Conservation (phyloP, 1,140 invertebrate genomes). For the Hylaeus volcanicus region DNA sequence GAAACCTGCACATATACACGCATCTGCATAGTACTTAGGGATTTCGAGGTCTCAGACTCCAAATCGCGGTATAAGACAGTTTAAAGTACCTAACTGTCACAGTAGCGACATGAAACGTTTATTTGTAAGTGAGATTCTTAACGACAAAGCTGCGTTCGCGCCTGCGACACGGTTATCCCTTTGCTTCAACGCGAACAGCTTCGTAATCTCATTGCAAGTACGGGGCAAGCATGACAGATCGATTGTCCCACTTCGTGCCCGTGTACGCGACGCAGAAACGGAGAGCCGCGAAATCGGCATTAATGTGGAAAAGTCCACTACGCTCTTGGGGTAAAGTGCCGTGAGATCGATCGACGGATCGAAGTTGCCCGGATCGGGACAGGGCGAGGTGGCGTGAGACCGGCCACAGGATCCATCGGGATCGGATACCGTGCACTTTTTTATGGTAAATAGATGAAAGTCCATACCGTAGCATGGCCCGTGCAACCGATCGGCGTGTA, state of each 20-base stretch:
- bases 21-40: no score
- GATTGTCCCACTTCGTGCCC: conserved; percentile 39
- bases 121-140: no score
- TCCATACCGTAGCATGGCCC: conserved; percentile 28
- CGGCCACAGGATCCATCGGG: conserved; percentile 46
- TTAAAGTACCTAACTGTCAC: no score
- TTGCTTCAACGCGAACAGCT: background rate
- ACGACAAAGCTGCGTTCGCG: background rate
- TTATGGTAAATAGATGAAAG: conserved; percentile 71
- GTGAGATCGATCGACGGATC: conserved; percentile 48
- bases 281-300: conserved; percentile 32
- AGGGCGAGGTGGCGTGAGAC: conserved; percentile 53
- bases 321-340: conserved; percentile 1
- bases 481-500: conserved; percentile 56
- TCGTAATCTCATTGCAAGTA: conserved; percentile 14
- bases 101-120: no score
- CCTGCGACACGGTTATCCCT: background rate
- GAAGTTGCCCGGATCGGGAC: conserved; percentile 21
- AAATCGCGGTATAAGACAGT: no score
- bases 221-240: conserved; percentile 39
- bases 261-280: background rate
- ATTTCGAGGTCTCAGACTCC: no score
- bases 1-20: no score
- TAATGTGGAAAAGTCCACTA: conserved; percentile 21
- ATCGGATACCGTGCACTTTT: conserved; percentile 59